phyloP scores from a whole-genome alignment of 2,113 vertebrate genomes.

The Podarcis muralis region DNA sequence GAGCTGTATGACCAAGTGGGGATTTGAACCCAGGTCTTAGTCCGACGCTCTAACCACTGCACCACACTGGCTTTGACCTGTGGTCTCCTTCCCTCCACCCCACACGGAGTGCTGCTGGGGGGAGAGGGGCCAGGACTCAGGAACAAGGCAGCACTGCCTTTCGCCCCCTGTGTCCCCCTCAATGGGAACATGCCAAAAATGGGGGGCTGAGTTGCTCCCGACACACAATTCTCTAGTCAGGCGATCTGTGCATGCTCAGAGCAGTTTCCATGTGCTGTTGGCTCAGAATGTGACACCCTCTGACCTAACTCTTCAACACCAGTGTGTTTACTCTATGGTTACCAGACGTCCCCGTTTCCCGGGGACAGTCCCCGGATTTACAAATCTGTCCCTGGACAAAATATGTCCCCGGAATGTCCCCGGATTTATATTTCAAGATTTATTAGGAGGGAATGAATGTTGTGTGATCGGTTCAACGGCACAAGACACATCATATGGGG shows the following conservation, averaged over 20 bases:
- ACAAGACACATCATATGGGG: too few relatives aligned
- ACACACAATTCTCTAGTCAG: neutral
- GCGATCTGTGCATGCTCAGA: neutral
- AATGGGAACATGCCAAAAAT: neutral
- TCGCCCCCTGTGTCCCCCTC: neutral
- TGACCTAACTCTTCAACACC: neutral
- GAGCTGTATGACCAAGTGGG: too few relatives aligned
- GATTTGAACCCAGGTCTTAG: too few relatives aligned
- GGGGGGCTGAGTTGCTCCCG: neutral
- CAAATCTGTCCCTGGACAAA: too few relatives aligned
- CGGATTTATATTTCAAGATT: too few relatives aligned
- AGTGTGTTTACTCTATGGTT: neutral
- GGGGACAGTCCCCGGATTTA: too few relatives aligned
- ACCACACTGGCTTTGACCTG: too few relatives aligned
- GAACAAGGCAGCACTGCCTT: neutral
- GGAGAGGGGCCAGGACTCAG: neutral
- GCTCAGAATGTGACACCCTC: neutral
- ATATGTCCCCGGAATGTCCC: too few relatives aligned
- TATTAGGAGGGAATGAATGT: too few relatives aligned
- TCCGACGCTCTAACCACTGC: too few relatives aligned
- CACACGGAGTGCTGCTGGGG: neutral
- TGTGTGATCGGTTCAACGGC: too few relatives aligned
- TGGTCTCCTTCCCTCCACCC: neutral
- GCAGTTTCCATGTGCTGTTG: neutral
- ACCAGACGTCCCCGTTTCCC: too few relatives aligned